phyloP scores from a whole-genome alignment of 2,888 invertebrate species.

The Lysandra bellargus region DNA sequence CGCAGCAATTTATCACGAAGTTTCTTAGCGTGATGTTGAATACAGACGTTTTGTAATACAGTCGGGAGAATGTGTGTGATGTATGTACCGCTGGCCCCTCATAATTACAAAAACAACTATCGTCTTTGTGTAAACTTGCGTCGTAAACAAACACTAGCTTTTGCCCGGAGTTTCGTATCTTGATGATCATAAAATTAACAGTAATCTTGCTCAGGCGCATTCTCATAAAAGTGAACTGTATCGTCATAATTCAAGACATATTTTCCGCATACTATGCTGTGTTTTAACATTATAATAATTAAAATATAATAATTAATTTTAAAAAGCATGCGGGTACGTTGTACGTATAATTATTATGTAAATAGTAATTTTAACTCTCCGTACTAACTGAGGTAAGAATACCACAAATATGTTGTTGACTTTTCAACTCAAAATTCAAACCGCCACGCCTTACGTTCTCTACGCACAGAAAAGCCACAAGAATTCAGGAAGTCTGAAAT shows the following conservation, averaged over 20 bases:
- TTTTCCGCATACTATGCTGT: not conserved
- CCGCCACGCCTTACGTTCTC: not conserved
- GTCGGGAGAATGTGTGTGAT: slow-evolving; percentile 24
- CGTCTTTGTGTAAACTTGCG: slow-evolving; percentile 6
- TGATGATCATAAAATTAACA: not conserved
- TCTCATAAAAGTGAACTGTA: not conserved
- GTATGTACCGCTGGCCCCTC: slow-evolving; percentile 15
- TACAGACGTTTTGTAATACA: slow-evolving; percentile 34
- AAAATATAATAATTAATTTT: not conserved
- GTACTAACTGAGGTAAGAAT: not conserved
- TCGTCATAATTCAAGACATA: not conserved
- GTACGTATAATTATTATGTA: not conserved
- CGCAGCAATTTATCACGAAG: slow-evolving; percentile 42
- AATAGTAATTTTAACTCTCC: not conserved
- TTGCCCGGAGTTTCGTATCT: not conserved
- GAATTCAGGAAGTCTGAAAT: not conserved
- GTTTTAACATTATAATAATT: not conserved
- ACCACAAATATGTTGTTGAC: not conserved
- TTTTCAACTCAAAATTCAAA: slow-evolving; percentile 5
- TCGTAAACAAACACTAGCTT: slow-evolving; percentile 11
- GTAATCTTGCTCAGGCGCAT: not conserved
- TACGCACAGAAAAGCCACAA: not conserved
- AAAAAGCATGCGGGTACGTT: not conserved
- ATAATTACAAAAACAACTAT: slow-evolving; percentile 28
- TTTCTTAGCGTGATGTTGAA: slow-evolving; percentile 39